Base-by-base conservation (phyloP, 2,797 vertebrate species). In the Oceanodroma leucorhoa region DNA sequence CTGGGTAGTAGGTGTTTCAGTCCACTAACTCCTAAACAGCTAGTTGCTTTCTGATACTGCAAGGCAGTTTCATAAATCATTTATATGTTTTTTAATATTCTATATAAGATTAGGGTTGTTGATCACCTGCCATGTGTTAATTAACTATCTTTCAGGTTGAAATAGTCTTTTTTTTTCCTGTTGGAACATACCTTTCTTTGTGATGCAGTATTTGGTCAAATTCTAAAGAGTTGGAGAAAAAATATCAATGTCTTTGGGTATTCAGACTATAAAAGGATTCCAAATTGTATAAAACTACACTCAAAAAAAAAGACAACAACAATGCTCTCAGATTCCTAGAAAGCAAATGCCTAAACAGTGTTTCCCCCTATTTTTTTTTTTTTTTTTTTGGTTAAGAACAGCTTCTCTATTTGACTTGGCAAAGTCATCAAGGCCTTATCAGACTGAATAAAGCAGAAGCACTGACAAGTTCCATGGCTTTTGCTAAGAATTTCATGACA, bases 141-240 rank as follows among this genome's bases (percentile, higher is more conserved):
- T 70, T 50, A 64, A 36, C 15, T 54, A 2, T 30, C 26, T 87
- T 69, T 22, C 23, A 38, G 2, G 2, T 8, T 84, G 8, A 81
- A 87, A 71, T 10, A 8, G 1, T 14, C 0, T 36, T 26, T 23
- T 40, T 51, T 66, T 43, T 10, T 3, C 9, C 22, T 27, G 1
- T 61, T 62, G 36, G 14, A 64, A 48, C 5, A 32, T n/a, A 46
- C 7, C 4, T 67, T 80, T 70, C 7, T 72, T 89, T 36, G 6
- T 48, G 36, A 53, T 23, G 7, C 80, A 73, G 5, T 29, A 86
- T 54, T 75, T 50, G n/a, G 41, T 83, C 26, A 55, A 55, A 55
- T 71, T 70, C 36, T 43, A 22, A 50, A 43, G n/a, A 50, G 9
- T 5, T 83, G 21, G 17, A 66, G 30, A 40, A 75, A 81, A 64